Base-by-base conservation (phyloP, 2,888 invertebrate genomes). In the Odontomyia ornata region DNA sequence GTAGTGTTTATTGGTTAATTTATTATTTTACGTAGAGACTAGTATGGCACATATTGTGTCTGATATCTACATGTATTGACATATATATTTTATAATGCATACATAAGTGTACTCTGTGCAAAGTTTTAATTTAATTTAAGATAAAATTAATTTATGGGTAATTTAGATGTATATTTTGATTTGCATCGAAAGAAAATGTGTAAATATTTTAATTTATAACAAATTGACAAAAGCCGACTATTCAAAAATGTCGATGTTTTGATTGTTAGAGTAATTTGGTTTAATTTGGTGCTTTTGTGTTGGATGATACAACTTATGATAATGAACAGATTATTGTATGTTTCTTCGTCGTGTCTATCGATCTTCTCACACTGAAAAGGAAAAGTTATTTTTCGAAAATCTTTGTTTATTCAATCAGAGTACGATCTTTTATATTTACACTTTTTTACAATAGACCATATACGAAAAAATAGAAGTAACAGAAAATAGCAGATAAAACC, bases 391-490 rank as follows among this genome's bases (percentile, higher is more conserved):
- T 69, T 69, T 69, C 69, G 69, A 69, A 69, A 69, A 69, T 69
- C 69, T 69, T 69, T 69, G 69, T 69, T 69, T 69, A 69, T 69
- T 47, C 56, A 56, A 72, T 72, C 72, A 56, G 73, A 73, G 73
- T 73, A 73, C 73, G 73, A 57, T 73, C 57, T 57, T 57, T 73
- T 73, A 57, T 73, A 57, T 73, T 56, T 73, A 56, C 43, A 56
- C 43, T 73, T 73, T 57, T 73, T 73, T 73, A 73, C 73, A 73
- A 73, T 73, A 73, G 73, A 73, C 73, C 56, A 60, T 57, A 30
- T 57, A 73, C 30, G 30, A 69, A 36, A n/a, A 73, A 60, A 71
- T 71, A 73, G 36, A 25, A 21, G 25, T 30, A 30, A 72, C 46
- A 52, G 15, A 13, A 67, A 47, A 56, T 72, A 72, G 56, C 72